Percentiles rank a stretch among this genome's conserved stretches.
Conservation (phyloP, 2,797 vertebrate genomes). For the Ispidina lecontei region DNA sequence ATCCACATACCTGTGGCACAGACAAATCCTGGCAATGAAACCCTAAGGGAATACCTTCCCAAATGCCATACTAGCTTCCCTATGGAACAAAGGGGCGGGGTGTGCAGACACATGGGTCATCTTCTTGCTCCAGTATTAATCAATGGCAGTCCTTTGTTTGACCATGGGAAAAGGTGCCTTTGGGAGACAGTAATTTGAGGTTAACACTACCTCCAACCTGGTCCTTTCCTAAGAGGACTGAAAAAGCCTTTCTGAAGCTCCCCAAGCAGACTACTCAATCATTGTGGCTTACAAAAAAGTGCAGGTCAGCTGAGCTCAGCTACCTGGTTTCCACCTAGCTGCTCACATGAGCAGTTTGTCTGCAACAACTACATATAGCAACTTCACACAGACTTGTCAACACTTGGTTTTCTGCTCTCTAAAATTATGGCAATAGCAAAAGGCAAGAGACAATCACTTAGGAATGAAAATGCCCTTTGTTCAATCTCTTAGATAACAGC, state of each 20-base stretch:
- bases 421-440: background rate
- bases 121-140: background rate
- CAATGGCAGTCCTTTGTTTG: background rate
- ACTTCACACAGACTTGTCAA: background rate
- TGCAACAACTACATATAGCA: background rate
- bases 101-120: background rate
- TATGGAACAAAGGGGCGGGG: background rate
- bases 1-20: background rate
- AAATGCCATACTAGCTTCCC: accelerated
- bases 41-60: background rate
- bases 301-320: background rate
- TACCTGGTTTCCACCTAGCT: background rate
- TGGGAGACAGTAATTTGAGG: background rate
- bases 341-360: background rate
- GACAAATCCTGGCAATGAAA: background rate
- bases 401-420: background rate
- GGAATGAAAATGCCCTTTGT: too few species aligned
- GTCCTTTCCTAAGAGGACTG: background rate
- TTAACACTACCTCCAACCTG: background rate
- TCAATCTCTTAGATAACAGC: too few species aligned
- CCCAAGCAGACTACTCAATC: background rate
- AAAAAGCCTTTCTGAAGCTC: background rate
- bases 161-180: background rate
- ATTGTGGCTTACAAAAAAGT: background rate
- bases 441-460: background rate